phyloP scores from a whole-genome alignment of 2,113 vertebrate species.

The Apodemus sylvaticus region DNA sequence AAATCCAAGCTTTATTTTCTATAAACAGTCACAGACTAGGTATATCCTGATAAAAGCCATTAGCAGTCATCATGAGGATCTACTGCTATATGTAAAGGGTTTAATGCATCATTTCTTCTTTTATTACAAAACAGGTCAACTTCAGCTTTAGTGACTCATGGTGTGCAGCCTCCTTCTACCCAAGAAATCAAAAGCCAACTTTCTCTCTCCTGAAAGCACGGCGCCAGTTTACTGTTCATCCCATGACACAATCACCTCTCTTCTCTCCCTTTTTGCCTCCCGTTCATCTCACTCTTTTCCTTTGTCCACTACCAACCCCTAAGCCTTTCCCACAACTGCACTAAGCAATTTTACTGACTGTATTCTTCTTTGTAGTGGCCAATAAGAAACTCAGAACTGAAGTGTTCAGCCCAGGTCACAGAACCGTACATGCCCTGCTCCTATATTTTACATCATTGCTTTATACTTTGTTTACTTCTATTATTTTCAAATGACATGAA shows the following conservation, averaged over 20 bases:
- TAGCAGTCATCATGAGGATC: neutral
- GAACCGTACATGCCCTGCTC: neutral
- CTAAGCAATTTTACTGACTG: neutral
- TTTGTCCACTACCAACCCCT: neutral
- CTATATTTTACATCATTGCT: neutral
- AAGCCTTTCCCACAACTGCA: neutral
- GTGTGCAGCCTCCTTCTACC: neutral
- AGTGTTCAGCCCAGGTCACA: neutral
- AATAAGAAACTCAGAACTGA: neutral
- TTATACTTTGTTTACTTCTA: neutral
- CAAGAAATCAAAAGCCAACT: neutral
- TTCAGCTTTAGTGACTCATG: neutral
- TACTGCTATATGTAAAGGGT: neutral
- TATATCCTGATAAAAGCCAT: neutral
- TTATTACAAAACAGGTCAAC: neutral
- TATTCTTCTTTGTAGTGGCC: neutral
- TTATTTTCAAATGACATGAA: conserved; percentile 14
- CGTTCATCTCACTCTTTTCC: neutral
- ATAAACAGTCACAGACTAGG: neutral
- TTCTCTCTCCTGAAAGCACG: neutral
- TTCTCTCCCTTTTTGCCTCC: neutral
- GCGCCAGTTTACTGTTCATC: neutral
- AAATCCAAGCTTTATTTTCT: neutral
- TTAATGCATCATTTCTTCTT: neutral
- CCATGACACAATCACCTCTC: neutral